phyloP scores from a whole-genome alignment of 2,797 vertebrate genomes.

The Alfaro cultratus region DNA sequence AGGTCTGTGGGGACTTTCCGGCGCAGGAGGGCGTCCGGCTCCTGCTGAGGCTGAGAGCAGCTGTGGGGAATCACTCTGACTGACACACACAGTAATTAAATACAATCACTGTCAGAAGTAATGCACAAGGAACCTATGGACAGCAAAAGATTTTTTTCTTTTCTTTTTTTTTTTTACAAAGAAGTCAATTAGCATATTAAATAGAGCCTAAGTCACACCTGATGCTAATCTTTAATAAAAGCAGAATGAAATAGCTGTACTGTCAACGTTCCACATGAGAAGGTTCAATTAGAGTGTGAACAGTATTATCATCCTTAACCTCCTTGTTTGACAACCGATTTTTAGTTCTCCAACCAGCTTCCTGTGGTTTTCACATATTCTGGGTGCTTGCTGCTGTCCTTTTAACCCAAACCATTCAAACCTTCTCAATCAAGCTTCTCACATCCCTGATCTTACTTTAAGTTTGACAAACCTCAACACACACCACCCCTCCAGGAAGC shows the following conservation, averaged over 20 bases:
- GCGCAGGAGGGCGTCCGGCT: conserved; percentile 21
- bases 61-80: conserved; percentile 32
- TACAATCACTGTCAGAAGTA: conserved; percentile 34
- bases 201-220: conserved; percentile 26
- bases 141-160: conserved; percentile 30
- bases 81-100: conserved; percentile 65
- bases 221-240: conserved; percentile 2
- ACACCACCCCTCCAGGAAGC: too few relatives aligned
- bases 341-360: not conserved
- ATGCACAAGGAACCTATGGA: conserved; percentile 33
- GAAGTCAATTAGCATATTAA: conserved; percentile 39
- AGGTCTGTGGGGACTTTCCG: conserved; percentile 31
- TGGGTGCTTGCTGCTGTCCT: not conserved
- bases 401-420: not conserved
- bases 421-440: not conserved
- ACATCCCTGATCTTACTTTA: not conserved
- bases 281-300: not conserved
- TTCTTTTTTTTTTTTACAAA: not conserved
- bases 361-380: not conserved
- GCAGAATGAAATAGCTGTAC: not conserved
- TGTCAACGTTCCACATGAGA: not conserved
- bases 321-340: not conserved
- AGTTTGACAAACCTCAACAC: too few relatives aligned
- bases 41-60: conserved; percentile 33
- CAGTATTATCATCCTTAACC: not conserved